Evolutionary conservation across 2,888 invertebrate genomes (phyloP), one percentile per base, ranked within the genome.

Genomic region (Vanessa cardui): DNA sequence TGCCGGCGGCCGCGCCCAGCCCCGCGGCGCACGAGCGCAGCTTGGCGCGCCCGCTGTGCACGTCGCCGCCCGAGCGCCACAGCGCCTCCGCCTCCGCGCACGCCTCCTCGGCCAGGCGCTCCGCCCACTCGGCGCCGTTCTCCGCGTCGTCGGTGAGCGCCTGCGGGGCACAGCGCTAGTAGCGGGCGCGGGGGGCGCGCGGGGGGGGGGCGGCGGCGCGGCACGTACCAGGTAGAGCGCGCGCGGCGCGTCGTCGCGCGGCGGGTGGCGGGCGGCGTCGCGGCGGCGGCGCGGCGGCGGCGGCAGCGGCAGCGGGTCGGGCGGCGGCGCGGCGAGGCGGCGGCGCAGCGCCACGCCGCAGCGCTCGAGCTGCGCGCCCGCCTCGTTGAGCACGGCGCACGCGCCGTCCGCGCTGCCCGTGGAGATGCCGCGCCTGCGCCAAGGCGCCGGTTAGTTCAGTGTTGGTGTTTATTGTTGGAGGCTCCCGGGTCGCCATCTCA

Each of bases 321-420:
- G 81, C 76, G 90, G 89, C 71, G 89, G 83, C 58, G 86, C 73
- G 74, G 96, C 95, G 56, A 99, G 91, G 46, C 94, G 93, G 71
- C 95, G 94, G 58, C 98, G 90, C 56, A 96, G 95, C 71, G 94
- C 94, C 46, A 96, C 94, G 83, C 96, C 97, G 78, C 96, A 96
- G 49, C 96, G 96, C 92, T 99, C 99, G 69, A 99, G 92, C 72
- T 97, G 95, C 0, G 97, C 94, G 77, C 96, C 96, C 6, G 97
- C 97, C 86, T 98, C 98, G 92, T 99, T 99, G 39, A 99, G 95
- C 77, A 98, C 97, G 2, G 98, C 99, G 93, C 99, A 99, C 58
- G 98, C 96, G 62, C 98, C 99, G 88, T 99, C 99, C 68, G 99
- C 94, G 82, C 97, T 98, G 81, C 97, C 96, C 74, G 97, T 97